A percentile compares a stretch with the other conserved stretches of the same genome.
phyloP scores from a whole-genome alignment of 2,797 vertebrate genomes.

The Malacoctenus gilli region DNA sequence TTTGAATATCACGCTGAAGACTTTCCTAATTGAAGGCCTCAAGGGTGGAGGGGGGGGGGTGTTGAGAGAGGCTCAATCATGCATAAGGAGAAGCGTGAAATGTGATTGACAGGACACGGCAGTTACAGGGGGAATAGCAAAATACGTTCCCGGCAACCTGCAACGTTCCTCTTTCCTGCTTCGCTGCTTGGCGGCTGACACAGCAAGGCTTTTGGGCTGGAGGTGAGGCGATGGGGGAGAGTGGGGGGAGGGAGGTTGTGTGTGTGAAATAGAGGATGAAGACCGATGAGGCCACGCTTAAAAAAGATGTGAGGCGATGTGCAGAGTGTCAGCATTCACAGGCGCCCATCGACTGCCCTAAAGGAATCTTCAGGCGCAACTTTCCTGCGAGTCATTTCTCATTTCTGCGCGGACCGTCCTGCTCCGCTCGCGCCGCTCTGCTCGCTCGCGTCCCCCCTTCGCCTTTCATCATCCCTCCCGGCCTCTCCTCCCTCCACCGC shows the following conservation, averaged over 20 bases:
- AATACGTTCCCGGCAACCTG: conserved; percentile 4
- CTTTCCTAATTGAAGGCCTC: not conserved
- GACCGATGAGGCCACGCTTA: conserved; percentile 13
- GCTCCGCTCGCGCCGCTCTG: not conserved
- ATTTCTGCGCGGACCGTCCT: conserved; percentile 2
- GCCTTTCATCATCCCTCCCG: conserved; percentile 23
- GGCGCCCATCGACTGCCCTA: conserved; percentile 7
- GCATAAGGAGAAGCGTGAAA: not conserved
- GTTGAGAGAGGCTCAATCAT: not conserved
- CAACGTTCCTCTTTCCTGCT: conserved; percentile 9
- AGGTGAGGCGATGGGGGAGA: not conserved
- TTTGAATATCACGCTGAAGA: conserved; percentile 2
- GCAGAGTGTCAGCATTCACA: conserved; percentile 7
- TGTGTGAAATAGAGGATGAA: conserved; percentile 7
- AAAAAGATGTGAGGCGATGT: conserved; percentile 11
- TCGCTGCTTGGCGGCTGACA: not conserved
- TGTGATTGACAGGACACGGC: conserved; percentile 15
- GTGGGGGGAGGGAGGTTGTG: not conserved
- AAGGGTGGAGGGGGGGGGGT: too few relatives aligned
- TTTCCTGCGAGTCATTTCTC: conserved; percentile 16
- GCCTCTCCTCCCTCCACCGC: conserved; percentile 6
- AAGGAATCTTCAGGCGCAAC: conserved; percentile 18
- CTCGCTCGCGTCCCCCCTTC: conserved; percentile 1
- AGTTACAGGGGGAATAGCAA: conserved; percentile 11
- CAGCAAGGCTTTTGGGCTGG: not conserved